Evolutionary conservation across 2,888 invertebrate species (phyloP), one percentile per base, ranked within the genome.

Genomic region (Harmothoe impar): DNA sequence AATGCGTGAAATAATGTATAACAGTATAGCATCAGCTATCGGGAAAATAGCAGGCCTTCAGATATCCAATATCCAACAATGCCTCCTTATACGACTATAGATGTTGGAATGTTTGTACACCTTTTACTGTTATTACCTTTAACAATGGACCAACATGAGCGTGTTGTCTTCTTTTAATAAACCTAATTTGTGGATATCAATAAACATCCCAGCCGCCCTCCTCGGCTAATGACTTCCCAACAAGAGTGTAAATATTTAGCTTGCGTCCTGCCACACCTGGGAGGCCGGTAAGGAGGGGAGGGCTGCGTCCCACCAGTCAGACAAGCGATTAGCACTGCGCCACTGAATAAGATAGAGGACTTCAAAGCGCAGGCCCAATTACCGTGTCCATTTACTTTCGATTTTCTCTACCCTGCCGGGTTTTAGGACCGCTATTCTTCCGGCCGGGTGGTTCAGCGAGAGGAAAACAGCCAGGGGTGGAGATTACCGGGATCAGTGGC

Each of bases 301-400:
- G 20, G n/a, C 62, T 20, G 62, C 62, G n/a, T n/a, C 62, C n/a
- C 62, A 62, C 20, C n/a, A 51, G 33, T 20, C n/a, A 35, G 54
- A 56, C 86, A 52, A 52, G 54, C 54, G 86, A 86, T 86, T 86
- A 86, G 33, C 86, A 86, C 86, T n/a, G 25, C 20, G 23, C 29
- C 52, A 23, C 52, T 52, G 54, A 86, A 52, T 54, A n/a, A 31
- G 86, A 54, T 52, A 54, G 86, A 25, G 29, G 86, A 86, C 86
- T 54, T 86, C 86, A 86, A 86, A 86, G 86, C 12, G 7, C 54
- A 17, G 10, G 43, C 23, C 86, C 86, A 86, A 86, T 86, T 86
- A 86, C 86, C 86, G 31, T 86, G 86, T 86, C 86, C 31, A 86
- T 86, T 86, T 86, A 54, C 86, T 54, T 86, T 86, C 54, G 54